Conservation (phyloP, 2,888 invertebrate genomes). For the Bursaphelenchus okinawaensis region DNA sequence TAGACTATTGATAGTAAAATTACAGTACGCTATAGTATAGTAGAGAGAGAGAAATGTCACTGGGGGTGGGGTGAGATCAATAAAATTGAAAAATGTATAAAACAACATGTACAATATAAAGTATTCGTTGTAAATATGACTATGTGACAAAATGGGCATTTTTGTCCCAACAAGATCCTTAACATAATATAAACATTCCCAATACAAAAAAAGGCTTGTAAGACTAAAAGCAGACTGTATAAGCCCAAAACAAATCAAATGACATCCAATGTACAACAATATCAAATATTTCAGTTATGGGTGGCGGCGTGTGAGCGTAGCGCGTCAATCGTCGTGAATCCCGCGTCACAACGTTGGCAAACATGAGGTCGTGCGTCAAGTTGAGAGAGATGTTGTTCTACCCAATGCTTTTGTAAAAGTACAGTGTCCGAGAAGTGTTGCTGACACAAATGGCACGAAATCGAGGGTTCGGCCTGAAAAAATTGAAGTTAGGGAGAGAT, state of each 20-base stretch:
- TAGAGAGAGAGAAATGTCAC: not conserved
- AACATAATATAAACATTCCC: too few species aligned
- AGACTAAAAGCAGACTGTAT: not conserved
- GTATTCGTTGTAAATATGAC: too few species aligned
- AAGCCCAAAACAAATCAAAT: too few species aligned
- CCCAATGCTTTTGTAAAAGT: slow-evolving; percentile 16
- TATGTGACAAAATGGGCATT: too few species aligned
- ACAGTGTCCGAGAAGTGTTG: slow-evolving; percentile 13
- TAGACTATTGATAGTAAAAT: too few species aligned
- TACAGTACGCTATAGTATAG: too few species aligned
- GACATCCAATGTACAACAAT: too few species aligned
- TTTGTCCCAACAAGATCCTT: too few species aligned
- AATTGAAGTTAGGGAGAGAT: not conserved
- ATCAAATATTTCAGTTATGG: not conserved
- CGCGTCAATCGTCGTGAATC: slow-evolving; percentile 61
- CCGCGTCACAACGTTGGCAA: slow-evolving; percentile 61
- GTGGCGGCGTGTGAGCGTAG: slow-evolving; percentile 57
- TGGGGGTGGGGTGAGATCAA: not conserved
- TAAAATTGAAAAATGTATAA: not conserved
- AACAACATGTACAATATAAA: too few species aligned
- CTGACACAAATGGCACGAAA: slow-evolving; percentile 15
- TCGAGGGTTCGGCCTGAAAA: slow-evolving; percentile 14
- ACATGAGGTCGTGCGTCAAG: slow-evolving; percentile 61
- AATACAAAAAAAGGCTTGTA: too few species aligned
- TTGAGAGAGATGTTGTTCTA: slow-evolving; percentile 18